Conservation (phyloP, 2,797 vertebrate species). For the Parauchenoglanis ngamensis region DNA sequence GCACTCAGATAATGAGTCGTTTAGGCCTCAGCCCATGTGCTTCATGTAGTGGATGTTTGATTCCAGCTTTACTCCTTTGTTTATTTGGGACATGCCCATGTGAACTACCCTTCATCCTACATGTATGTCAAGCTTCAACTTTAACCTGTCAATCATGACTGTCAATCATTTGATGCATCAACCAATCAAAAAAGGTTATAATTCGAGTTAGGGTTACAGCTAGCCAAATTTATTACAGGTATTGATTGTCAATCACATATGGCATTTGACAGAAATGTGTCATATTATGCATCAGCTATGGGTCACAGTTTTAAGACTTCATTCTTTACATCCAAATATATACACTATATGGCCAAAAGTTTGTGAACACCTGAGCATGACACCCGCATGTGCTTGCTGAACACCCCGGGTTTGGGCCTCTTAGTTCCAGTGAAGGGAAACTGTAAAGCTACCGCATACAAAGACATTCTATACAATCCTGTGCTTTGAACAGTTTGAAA, state of each 20-base stretch:
- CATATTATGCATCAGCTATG: too few relatives aligned
- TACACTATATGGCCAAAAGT: not conserved
- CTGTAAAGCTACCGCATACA: too few relatives aligned
- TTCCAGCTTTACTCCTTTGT: not conserved
- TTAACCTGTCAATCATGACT: not conserved
- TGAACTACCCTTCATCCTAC: not conserved
- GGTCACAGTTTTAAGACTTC: not conserved
- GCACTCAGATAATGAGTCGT: not conserved
- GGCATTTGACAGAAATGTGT: not conserved
- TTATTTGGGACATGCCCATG: not conserved
- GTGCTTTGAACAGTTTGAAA: too few relatives aligned
- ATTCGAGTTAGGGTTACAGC: not conserved
- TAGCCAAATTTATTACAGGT: not conserved
- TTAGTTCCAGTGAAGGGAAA: too few relatives aligned
- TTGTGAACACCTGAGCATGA: not conserved
- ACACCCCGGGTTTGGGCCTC: not conserved
- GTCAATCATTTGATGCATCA: not conserved
- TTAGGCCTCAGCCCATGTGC: not conserved
- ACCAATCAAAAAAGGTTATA: not conserved
- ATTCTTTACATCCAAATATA: not conserved
- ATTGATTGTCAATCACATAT: not conserved
- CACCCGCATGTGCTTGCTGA: not conserved
- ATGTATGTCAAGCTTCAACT: not conserved
- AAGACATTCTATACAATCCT: too few relatives aligned
- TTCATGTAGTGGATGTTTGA: not conserved